Evolutionary conservation across 2,113 vertebrate genomes (phyloP), one percentile per base, ranked within the genome.

Genomic region (Anoplopoma fimbria): DNA sequence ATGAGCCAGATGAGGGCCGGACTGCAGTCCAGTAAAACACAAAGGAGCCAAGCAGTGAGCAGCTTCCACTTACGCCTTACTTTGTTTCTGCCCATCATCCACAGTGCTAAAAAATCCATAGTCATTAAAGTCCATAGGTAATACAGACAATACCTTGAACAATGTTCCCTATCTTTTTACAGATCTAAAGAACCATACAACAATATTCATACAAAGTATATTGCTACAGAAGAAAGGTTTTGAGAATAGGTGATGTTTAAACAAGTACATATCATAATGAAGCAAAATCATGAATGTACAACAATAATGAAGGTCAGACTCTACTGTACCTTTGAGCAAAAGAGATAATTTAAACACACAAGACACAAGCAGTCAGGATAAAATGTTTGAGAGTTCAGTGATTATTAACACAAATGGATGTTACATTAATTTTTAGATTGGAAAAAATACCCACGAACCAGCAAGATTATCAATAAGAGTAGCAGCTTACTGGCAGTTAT

Each of bases 171-270:
- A 65, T 68, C 42, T 21, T 65, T 27, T 74, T 21, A 67, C 61
- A 81, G n/a, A 71, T 73, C 81, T 68, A 86, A 88, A 79, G 76
- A 81, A 63, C n/a, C 77, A 77, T 63, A 83, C 33, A 86, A 77
- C 75, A 58, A 62, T 75, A 76, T 77, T 80, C 73, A 78, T 40
- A 91, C 75, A 83, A 65, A 75, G 79, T 62, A 74, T 91, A 91
- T 89, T 93, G 92, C 93, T 92, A 90, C 86, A 72, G 73, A 79
- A 74, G 45, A 79, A 64, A 65, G 61, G 27, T 58, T 53, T 69
- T 62, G 63, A 87, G 33, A 75, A 38, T 73, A 62, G 36, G 40
- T 75, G 58, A 69, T 68, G 36, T 58, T 61, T 45, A 71, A 79
- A 88, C 19, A 17, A 62, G 62, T 68, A 49, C 42, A 36, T 17